Percentiles rank a stretch among this genome's conserved stretches.
Evolutionary conservation across 2,113 vertebrate genomes (phyloP).

Genomic region (Pampusana beccarii): DNA sequence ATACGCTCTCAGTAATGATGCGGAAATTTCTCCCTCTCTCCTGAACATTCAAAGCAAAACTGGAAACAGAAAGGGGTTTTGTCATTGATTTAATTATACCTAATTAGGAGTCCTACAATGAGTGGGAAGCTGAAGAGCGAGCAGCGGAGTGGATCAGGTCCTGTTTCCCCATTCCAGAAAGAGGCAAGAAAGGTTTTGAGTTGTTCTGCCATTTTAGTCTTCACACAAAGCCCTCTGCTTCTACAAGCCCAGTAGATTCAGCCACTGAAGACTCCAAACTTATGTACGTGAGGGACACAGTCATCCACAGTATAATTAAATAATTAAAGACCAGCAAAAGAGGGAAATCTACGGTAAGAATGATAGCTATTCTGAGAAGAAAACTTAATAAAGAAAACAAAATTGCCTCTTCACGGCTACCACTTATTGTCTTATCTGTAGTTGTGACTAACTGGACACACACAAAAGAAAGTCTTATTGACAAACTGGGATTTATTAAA

Average conservation of each 20-base stretch:
- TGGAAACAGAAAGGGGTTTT: neutral
- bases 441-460: neutral
- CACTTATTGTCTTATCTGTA: neutral
- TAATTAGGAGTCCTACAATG: neutral
- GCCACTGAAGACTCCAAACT: neutral
- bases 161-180: neutral
- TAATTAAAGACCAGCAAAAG: neutral
- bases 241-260: neutral
- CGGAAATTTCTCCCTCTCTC: neutral
- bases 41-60: neutral
- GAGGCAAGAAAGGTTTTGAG: neutral
- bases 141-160: neutral
- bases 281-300: accelerated
- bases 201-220: neutral
- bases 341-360: neutral
- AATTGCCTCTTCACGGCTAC: neutral
- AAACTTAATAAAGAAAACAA: neutral
- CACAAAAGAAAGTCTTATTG: neutral
- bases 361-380: neutral
- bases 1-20: accelerated
- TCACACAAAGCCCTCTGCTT: neutral
- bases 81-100: neutral
- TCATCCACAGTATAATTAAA: neutral
- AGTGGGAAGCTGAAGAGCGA: neutral
- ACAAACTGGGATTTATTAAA: conserved; percentile 6